phyloP scores from a whole-genome alignment of 1,140 invertebrate genomes.

The Ceratoteleas bidentatus region DNA sequence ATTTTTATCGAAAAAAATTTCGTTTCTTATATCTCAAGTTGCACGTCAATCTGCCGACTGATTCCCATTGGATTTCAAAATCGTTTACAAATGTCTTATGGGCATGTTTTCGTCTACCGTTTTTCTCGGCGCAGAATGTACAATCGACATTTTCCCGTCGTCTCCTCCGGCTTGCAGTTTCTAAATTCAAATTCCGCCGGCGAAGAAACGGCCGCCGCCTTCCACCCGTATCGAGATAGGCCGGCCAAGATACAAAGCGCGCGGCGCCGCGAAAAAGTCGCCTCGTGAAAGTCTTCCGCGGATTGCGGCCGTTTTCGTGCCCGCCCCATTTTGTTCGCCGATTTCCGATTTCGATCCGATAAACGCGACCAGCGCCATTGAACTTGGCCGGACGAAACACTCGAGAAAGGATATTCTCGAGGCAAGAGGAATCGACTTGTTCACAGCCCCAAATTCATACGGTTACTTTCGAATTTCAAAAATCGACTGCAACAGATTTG shows the following conservation, averaged over 20 bases:
- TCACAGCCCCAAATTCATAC: too few species aligned
- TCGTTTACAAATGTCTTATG: too few species aligned
- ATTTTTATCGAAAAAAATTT: not conserved
- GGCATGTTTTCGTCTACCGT: constrained; percentile 22
- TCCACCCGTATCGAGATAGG: constrained; percentile 61
- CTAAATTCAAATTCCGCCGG: constrained; percentile 46
- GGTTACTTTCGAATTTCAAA: too few species aligned
- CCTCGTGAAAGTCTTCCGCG: constrained; percentile 56
- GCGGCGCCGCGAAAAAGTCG: constrained; percentile 49
- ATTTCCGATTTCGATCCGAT: constrained; percentile 13
- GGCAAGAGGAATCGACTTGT: not conserved
- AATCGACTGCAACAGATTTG: too few species aligned
- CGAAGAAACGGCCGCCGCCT: constrained; percentile 41
- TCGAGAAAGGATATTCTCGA: not conserved
- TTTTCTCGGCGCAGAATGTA: constrained; percentile 34
- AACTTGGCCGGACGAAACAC: constrained; percentile 4
- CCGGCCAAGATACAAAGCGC: constrained; percentile 58
- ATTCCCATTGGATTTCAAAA: too few species aligned
- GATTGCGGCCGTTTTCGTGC: constrained; percentile 27
- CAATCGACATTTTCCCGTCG: constrained; percentile 12
- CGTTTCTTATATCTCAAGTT: too few species aligned
- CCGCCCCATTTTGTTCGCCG: not conserved
- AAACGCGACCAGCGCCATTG: constrained; percentile 8
- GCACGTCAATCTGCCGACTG: too few species aligned
- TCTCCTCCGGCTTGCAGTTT: constrained; percentile 16